Percentiles rank a stretch among this genome's conserved stretches.
phyloP scores from a whole-genome alignment of 1,140 invertebrate genomes.

The Rhyzopertha dominica region DNA sequence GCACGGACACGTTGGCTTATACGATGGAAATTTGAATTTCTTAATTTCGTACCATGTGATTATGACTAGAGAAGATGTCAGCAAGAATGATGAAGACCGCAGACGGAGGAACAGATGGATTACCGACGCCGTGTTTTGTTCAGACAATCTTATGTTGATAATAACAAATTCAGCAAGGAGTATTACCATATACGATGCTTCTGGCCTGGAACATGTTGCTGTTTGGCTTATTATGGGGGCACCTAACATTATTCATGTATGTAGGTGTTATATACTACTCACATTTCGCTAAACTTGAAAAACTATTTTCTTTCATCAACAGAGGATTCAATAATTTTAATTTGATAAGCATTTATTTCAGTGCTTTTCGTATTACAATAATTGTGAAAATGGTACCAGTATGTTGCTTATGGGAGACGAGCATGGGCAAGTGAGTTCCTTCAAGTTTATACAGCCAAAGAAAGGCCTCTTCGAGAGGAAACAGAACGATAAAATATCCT shows the following conservation, averaged over 20 bases:
- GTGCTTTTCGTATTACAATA: slow-evolving; percentile 44
- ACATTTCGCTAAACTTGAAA: slow-evolving; percentile 6
- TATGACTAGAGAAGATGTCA: slow-evolving; percentile 43
- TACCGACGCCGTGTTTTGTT: slow-evolving; percentile 52
- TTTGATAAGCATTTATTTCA: slow-evolving; percentile 28
- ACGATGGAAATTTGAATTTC: slow-evolving; percentile 48
- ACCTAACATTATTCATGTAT: slow-evolving; percentile 45
- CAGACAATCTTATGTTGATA: slow-evolving; percentile 48
- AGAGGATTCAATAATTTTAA: not conserved
- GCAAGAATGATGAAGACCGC: slow-evolving; percentile 29
- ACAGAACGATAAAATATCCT: slow-evolving; percentile 47
- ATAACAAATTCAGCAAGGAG: slow-evolving; percentile 51
- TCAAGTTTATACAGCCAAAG: slow-evolving; percentile 49
- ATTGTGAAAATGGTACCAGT: slow-evolving; percentile 24
- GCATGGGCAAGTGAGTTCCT: slow-evolving; percentile 45
- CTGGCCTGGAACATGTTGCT: slow-evolving; percentile 48
- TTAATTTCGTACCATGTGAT: slow-evolving; percentile 48
- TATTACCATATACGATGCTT: slow-evolving; percentile 50
- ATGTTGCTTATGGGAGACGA: slow-evolving; percentile 49
- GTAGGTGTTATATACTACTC: slow-evolving; percentile 22
- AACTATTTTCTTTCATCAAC: slow-evolving; percentile 3
- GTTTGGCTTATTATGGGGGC: slow-evolving; percentile 50
- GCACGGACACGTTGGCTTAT: slow-evolving; percentile 51
- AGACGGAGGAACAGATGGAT: slow-evolving; percentile 51
- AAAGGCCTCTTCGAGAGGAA: slow-evolving; percentile 47